These are phyloP conservation scores for Ahaetulla prasina DNA, from an alignment of 2,113 vertebrate species.

Conservation along the genomic window DNA sequence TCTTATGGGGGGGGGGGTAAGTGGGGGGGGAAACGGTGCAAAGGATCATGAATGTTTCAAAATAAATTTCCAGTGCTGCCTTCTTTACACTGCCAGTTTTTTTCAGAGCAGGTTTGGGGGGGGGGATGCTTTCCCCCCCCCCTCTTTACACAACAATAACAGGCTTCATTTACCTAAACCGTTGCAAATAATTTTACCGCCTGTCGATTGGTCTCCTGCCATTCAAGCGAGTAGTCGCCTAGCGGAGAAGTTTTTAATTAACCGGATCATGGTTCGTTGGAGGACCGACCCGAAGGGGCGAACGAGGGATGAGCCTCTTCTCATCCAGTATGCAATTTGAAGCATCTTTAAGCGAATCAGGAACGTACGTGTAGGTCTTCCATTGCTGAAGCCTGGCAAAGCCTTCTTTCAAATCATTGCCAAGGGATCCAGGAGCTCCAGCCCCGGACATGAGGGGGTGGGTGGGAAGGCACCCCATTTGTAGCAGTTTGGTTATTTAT, in stretches of 20 bases:
- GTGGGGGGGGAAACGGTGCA: constrained; percentile 38
- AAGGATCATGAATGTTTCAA: constrained; percentile 61
- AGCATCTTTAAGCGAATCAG: constrained; percentile 57
- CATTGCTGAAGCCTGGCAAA: constrained; percentile 48
- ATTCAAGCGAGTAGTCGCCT: constrained; percentile 38
- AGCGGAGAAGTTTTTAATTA: constrained; percentile 48
- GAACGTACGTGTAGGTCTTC: constrained; percentile 43
- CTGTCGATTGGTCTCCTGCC: constrained; percentile 51
- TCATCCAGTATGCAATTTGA: constrained; percentile 26
- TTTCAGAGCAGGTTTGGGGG: constrained; percentile 67
- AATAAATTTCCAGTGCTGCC: constrained; percentile 71
- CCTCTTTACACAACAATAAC: constrained; percentile 47
- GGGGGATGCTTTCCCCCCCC: constrained; percentile 34
- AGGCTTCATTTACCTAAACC: constrained; percentile 76
- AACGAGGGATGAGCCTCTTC: constrained; percentile 46
- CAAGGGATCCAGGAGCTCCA: background rate
- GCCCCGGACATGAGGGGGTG: background rate
- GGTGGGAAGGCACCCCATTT: too few relatives aligned
- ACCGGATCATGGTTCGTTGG: constrained; percentile 43
- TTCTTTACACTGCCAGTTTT: constrained; percentile 75
- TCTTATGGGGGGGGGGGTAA: background rate
- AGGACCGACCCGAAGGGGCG: constrained; percentile 21
- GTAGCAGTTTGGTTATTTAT: background rate
- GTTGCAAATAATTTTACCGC: constrained; percentile 57
- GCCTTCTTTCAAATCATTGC: background rate